Percentiles rank a stretch among this genome's conserved stretches.
Evolutionary conservation across 2,888 invertebrate species (phyloP).

Genomic region (Caenorhabditis sp.): DNA sequence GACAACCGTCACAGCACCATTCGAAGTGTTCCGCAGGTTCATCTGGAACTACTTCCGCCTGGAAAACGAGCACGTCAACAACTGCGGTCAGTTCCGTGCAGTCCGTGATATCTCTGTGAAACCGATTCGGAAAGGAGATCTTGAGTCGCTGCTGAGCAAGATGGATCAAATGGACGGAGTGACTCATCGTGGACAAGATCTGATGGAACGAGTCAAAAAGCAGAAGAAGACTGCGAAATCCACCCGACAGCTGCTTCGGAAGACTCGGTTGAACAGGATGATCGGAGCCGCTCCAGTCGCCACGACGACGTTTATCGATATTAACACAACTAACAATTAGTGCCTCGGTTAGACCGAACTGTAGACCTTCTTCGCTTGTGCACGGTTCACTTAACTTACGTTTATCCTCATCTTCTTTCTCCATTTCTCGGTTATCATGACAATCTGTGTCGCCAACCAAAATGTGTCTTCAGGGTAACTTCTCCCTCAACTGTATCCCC

Average conservation of each 20-base stretch:
- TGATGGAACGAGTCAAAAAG: conserved; percentile 81
- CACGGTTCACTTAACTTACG: conserved; percentile 37
- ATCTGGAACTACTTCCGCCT: conserved; percentile 99
- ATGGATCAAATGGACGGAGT: conserved; percentile 82
- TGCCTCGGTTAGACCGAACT: conserved; percentile 35
- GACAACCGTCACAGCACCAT: conserved; percentile 80
- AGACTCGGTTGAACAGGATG: conserved; percentile 73
- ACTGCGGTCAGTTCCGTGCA: conserved; percentile 97
- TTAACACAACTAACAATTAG: conserved; percentile 47
- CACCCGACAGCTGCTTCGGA: conserved; percentile 78
- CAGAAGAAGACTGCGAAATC: conserved; percentile 81
- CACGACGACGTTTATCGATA: conserved; percentile 50
- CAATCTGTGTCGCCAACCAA: conserved; percentile 30
- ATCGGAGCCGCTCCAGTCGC: conserved; percentile 59
- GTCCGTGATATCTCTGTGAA: conserved; percentile 97
- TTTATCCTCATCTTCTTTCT: neutral
- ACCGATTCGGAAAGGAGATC: conserved; percentile 88
- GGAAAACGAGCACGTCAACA: conserved; percentile 99
- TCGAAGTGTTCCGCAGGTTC: conserved; percentile 87
- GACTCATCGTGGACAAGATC: conserved; percentile 81
- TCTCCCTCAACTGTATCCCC: neutral
- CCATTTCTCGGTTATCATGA: conserved; percentile 31
- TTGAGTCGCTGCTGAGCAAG: conserved; percentile 79
- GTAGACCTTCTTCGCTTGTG: conserved; percentile 25
- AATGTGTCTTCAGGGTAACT: conserved; percentile 38